Percentiles rank a stretch among this genome's conserved stretches.
Conservation (phyloP, 2,888 invertebrate genomes). For the Peribatodes rhomboidaria region DNA sequence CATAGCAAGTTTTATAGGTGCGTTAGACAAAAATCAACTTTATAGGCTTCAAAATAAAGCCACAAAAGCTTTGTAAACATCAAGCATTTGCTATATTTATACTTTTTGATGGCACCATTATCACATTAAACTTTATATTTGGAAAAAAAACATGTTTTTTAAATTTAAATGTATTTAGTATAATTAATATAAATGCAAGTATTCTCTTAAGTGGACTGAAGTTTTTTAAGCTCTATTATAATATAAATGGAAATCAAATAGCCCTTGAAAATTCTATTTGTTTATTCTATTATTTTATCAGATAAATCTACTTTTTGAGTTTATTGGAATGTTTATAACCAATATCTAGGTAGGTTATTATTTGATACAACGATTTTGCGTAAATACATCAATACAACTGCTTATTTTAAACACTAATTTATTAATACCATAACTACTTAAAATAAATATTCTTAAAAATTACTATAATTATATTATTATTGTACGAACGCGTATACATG, state of each 20-base stretch:
- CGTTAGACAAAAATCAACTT: constrained; percentile 5
- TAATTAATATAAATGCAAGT: constrained; percentile 44
- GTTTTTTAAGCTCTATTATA: constrained; percentile 42
- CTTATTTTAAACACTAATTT: constrained; percentile 67
- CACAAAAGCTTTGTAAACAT: constrained; percentile 13
- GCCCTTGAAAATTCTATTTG: constrained; percentile 30
- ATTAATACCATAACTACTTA: constrained; percentile 71
- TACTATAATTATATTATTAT: constrained; percentile 74
- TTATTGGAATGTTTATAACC: constrained; percentile 58
- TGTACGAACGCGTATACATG: constrained; percentile 86
- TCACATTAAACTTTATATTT: constrained; percentile 28
- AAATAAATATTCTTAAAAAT: constrained; percentile 77
- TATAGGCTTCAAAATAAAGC: background rate
- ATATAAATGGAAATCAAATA: constrained; percentile 36
- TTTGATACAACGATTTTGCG: constrained; percentile 44
- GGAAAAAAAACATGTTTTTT: too few species aligned
- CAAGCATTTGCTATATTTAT: constrained; percentile 15
- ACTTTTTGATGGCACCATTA: constrained; percentile 32
- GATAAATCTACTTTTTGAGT: constrained; percentile 50
- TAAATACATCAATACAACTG: constrained; percentile 67
- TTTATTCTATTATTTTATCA: constrained; percentile 27
- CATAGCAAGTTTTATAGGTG: background rate
- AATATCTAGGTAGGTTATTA: constrained; percentile 40
- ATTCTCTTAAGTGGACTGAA: constrained; percentile 44
- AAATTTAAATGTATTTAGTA: too few species aligned